Percentiles rank a stretch among this genome's conserved stretches.
These are phyloP conservation scores for Andrena bicolor DNA, from an alignment of 2,888 invertebrate species.

Conservation along the genomic window DNA sequence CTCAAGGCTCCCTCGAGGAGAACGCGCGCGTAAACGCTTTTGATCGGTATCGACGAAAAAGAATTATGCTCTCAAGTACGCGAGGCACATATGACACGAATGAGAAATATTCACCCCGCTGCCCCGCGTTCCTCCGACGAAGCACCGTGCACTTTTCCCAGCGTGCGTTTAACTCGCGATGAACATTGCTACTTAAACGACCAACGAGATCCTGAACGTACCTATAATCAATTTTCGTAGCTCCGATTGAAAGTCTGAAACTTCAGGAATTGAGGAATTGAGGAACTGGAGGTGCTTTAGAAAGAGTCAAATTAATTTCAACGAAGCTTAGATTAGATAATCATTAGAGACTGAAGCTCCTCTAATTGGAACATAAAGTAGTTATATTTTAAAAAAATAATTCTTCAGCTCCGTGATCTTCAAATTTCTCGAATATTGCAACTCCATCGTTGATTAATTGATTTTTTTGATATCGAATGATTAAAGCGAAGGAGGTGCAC, in stretches of 20 bases:
- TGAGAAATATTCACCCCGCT: conserved; percentile 28
- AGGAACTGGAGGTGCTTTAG: too few species aligned
- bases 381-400: too few species aligned
- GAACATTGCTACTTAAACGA: conserved; percentile 9
- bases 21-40: conserved; percentile 56
- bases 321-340: too few species aligned
- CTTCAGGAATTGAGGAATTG: not conserved
- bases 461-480: not conserved
- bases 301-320: too few species aligned
- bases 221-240: too few species aligned
- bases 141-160: conserved; percentile 14
- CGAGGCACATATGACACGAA: conserved; percentile 22
- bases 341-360: too few species aligned
- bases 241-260: not conserved
- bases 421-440: not conserved
- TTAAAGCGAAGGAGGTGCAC: not conserved
- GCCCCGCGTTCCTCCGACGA: conserved; percentile 26
- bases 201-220: not conserved
- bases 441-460: not conserved
- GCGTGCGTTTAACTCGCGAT: conserved; percentile 12
- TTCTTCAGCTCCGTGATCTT: not conserved
- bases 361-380: too few species aligned
- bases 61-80: conserved; percentile 30
- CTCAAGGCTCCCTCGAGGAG: conserved; percentile 58
- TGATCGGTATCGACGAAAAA: conserved; percentile 64